A percentile compares a stretch with the other conserved stretches of the same genome.
Conservation (phyloP, 2,888 invertebrate species). For the Phengaris arion region DNA sequence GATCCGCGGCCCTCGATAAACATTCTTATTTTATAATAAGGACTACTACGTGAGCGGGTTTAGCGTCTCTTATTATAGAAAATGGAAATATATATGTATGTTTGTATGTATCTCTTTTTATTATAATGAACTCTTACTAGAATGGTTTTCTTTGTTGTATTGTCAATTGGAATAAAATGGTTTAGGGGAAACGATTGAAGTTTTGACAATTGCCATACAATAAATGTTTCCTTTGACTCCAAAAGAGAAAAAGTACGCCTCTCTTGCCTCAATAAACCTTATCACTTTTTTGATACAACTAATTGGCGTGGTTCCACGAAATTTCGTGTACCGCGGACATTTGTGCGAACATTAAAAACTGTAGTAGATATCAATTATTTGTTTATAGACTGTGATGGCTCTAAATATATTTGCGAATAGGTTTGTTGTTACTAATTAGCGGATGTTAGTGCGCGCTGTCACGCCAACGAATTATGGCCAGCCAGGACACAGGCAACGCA, state of each 20-base stretch:
- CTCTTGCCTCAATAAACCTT: no score
- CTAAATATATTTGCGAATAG: neutral
- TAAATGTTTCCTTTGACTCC: no score
- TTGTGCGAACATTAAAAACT: neutral
- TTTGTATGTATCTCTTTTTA: neutral
- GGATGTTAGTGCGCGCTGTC: conserved; percentile 14
- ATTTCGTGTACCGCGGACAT: neutral
- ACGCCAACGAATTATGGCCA: conserved; percentile 20
- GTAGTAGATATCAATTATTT: neutral
- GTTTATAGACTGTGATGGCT: neutral
- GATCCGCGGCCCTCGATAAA: conserved; percentile 16
- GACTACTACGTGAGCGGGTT: conserved; percentile 24
- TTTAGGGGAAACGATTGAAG: neutral
- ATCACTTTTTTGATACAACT: no score
- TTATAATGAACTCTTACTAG: neutral
- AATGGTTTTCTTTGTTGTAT: neutral
- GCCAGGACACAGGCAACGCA: neutral
- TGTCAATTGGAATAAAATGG: neutral
- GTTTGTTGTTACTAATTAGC: conserved; percentile 7
- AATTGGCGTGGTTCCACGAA: neutral
- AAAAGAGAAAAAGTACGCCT: no score
- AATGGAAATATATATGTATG: conserved; percentile 13
- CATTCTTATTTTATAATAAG: conserved; percentile 27
- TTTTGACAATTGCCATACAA: no score
- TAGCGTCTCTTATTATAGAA: conserved; percentile 11